Conservation (phyloP, 2,888 invertebrate genomes). For the Drosophila aldrichi region DNA sequence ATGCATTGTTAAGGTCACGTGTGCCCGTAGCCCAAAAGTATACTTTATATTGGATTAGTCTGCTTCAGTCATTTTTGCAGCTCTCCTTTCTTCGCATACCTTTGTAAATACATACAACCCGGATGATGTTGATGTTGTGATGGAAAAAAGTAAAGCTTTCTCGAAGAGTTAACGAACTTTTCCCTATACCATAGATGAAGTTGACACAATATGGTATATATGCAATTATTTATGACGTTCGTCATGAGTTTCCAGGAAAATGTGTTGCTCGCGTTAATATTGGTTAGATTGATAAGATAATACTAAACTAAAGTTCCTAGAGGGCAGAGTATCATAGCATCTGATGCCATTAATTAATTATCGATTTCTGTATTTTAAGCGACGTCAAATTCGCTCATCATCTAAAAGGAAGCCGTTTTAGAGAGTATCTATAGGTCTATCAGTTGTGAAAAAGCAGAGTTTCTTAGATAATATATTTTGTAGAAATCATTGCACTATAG, state of each 20-base stretch:
- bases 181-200: not conserved
- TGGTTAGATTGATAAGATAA: slow-evolving; percentile 30
- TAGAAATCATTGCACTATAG: too few relatives aligned
- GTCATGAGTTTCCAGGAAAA: slow-evolving; percentile 1
- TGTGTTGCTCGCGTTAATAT: not conserved
- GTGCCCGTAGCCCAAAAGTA: not conserved
- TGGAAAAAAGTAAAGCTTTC: too few relatives aligned
- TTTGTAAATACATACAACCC: too few relatives aligned
- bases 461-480: not conserved
- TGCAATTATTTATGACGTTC: not conserved
- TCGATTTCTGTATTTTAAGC: not conserved
- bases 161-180: not conserved
- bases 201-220: not conserved
- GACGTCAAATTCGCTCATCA: too few relatives aligned
- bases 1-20: not conserved
- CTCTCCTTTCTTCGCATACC: too few relatives aligned
- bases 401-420: not conserved
- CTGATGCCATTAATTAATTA: not conserved
- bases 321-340: not conserved
- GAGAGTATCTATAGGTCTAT: not conserved
- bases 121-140: too few relatives aligned
- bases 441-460: not conserved
- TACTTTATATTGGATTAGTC: not conserved
- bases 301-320: not conserved
- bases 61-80: too few relatives aligned